Conservation (phyloP, 2,113 vertebrate genomes). For the Chunga burmeisteri region DNA sequence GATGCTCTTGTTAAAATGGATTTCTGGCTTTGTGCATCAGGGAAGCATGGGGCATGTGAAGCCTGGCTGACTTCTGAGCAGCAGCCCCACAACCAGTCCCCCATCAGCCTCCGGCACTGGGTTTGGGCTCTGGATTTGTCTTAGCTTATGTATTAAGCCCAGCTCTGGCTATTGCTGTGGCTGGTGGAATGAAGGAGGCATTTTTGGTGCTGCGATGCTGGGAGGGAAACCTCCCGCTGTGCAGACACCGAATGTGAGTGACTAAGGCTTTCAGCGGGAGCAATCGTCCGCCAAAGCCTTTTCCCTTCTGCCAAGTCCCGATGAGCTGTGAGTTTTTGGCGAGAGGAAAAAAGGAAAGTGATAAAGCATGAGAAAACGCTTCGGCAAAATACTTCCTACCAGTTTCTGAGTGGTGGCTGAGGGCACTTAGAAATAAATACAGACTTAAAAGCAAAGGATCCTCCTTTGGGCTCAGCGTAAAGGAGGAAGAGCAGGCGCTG, state of each 20-base stretch:
- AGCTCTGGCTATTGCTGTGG: not conserved
- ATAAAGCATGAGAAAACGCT: not conserved
- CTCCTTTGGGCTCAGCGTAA: not conserved
- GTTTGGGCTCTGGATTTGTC: not conserved
- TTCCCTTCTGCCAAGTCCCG: not conserved
- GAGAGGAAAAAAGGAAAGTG: not conserved
- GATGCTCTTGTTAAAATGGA: fast-evolving
- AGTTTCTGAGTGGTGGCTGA: fast-evolving
- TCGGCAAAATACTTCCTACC: not conserved
- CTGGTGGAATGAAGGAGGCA: not conserved
- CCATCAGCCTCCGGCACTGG: not conserved
- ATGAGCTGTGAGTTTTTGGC: fast-evolving
- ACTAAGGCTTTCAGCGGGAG: not conserved
- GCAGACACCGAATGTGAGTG: fast-evolving
- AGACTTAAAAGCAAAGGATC: not conserved
- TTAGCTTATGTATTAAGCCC: no score
- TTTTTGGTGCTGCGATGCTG: no score
- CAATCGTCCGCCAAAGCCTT: not conserved
- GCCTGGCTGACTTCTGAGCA: not conserved
- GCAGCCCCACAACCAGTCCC: not conserved
- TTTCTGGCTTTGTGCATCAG: fast-evolving
- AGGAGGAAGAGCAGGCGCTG: not conserved
- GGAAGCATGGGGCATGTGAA: fast-evolving
- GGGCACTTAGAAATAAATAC: not conserved
- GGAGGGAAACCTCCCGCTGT: not conserved